Evolutionary conservation across 2,888 invertebrate species (phyloP).

Genomic region (Congeria kusceri): DNA sequence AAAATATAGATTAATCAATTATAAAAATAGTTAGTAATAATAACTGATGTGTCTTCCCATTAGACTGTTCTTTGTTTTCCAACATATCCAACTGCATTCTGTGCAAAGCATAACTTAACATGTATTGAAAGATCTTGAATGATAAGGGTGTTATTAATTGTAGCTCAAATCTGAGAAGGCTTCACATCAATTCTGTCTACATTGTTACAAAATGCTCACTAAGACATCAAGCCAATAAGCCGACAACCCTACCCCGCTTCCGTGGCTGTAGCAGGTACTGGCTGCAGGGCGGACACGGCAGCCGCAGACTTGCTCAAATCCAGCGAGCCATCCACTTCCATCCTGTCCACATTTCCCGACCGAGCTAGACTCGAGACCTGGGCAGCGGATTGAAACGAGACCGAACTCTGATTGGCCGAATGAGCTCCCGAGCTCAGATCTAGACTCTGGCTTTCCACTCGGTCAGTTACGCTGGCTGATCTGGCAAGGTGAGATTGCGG

Average conservation of each 20-base stretch:
- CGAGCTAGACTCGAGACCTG: not conserved
- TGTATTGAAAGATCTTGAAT: too few species aligned
- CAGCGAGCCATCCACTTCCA: conserved; percentile 59
- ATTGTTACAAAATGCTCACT: too few species aligned
- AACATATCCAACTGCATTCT: too few species aligned
- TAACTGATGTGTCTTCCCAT: too few species aligned
- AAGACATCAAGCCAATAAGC: too few species aligned
- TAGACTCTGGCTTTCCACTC: conserved; percentile 18
- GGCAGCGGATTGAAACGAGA: conserved; percentile 1
- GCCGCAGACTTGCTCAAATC: conserved; percentile 60
- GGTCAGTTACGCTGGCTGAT: conserved; percentile 9
- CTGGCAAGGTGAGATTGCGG: conserved; percentile 5
- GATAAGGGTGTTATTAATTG: too few species aligned
- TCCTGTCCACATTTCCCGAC: not conserved
- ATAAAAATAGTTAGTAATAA: too few species aligned
- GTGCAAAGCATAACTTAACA: too few species aligned
- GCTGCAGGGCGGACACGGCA: conserved; percentile 43
- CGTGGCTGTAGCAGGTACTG: conserved; percentile 30
- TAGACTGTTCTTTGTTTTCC: too few species aligned
- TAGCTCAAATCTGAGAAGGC: too few species aligned
- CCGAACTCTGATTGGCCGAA: not conserved
- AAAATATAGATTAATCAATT: too few species aligned
- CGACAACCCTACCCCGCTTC: not conserved
- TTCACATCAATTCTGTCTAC: too few species aligned
- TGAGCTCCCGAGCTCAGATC: conserved; percentile 19